Evolutionary conservation across 2,113 vertebrate species (phyloP), one percentile per base, ranked within the genome.

Genomic region (Myiozetetes cayanensis): DNA sequence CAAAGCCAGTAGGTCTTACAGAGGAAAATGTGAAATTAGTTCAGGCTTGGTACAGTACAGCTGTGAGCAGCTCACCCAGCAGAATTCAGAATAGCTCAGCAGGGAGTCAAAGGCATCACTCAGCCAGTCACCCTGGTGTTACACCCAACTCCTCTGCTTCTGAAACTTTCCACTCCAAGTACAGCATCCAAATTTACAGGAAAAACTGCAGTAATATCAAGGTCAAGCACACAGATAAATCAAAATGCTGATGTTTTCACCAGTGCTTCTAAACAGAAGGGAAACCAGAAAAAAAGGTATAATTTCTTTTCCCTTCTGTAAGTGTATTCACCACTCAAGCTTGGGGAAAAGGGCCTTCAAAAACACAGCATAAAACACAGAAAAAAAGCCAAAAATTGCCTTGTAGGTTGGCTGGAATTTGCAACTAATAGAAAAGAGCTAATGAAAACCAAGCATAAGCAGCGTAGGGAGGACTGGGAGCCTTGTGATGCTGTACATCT

Each of bases 61-160:
- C 9, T 2, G 1, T 0, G 1, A 90, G 71, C 49, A 27, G 46
- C 10, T 63, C 2, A 0, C 44, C 41, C 7, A 6, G 44, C 0
- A 0, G 49, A 70, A 72, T 20, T 41, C 43, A 17, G 49, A 67
- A 35, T 3, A 75, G 62, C 74, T 67, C 44, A 41, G 82, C 23
- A 49, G 30, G 50, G 67, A 92, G 46, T 23, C 50, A 77, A 53
- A 81, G 46, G 61, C 43, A 67, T 33, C 0, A 0, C 74, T 94
- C 52, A 72, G 49, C 19, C 25, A 21, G 25, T 27, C 67, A 25
- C 11, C 39, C 73, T 8, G 19, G 44, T 5, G 9, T 41, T 65
- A 76, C 58, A 80, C n/a, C 13, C 62, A 71, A 6, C 82, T 61
- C 49, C 44, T 65, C 78, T 52, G 33, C 53, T 65, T 61, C 67